Base-by-base conservation (phyloP, 2,113 vertebrate species). In the Percina caprodes region DNA sequence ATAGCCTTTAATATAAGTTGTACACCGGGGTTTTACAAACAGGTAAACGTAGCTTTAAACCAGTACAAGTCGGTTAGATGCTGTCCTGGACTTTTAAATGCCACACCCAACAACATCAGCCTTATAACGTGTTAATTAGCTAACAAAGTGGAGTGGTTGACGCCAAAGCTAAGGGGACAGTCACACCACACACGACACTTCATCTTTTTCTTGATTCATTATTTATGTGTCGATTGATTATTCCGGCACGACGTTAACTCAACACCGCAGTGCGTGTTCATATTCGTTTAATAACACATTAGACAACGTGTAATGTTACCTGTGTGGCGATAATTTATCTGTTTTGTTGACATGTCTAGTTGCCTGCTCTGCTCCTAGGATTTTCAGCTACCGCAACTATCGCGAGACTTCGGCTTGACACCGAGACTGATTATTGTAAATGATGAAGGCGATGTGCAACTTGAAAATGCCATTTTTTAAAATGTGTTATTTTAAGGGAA, bases 261-360 rank as follows among this genome's bases (percentile, higher is more conserved):
- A 51, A 42, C 26, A 15, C 15, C 45, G 3, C 26, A 10, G 54
- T 42, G 35, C 55, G 26, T 24, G 18, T 24, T 84, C 5, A 59
- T 65, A 51, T 55, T 11, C 49, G 16, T 24, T 12, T 13, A 26
- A 52, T 12, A 67, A 9, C 24, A 35, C 6, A 24, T 24, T 8
- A 62, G n/a, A 76, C 12, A 24, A 23, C 16, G 19, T 83, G n/a
- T 42, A 74, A 56, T 78, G 46, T 92, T 94, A 94, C 92, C 93
- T 93, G 91, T 76, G 59, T 52, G 67, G 21, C 73, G 87, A 51
- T 72, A 75, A 87, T 86, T 81, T 78, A 59, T 89, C 82, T 82
- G 80, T 85, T 92, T 89, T 91, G 91, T 89, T 92, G 90, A 91
- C 93, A 93, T 92, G 78, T 77, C 75, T 85, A 90, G 62, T 83